Conservation (phyloP, 2,113 vertebrate species). For the Turdus rufiventris region DNA sequence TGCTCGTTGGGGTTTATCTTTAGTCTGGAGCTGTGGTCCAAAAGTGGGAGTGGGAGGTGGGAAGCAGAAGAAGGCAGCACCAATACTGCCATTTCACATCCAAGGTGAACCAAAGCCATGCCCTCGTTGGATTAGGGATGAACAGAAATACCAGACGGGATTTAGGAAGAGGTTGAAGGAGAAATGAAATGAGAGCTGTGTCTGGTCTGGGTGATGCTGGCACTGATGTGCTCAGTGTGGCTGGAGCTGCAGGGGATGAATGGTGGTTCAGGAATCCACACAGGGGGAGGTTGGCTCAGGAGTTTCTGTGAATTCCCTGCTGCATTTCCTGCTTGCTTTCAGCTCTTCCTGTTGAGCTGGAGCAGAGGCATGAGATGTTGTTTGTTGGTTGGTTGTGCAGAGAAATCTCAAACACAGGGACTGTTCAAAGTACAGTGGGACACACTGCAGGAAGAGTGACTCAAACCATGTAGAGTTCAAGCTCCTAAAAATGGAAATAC, state of each 20-base stretch:
- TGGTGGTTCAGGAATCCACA: fast-evolving
- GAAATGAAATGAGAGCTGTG: neutral
- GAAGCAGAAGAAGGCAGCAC: neutral
- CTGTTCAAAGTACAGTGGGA: neutral
- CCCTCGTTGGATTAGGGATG: neutral
- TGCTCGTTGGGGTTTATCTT: neutral
- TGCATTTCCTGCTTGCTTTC: neutral
- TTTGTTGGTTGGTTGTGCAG: neutral
- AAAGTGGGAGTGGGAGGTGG: neutral
- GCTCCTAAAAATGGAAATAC: neutral
- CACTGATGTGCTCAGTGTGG: fast-evolving
- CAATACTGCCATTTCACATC: fast-evolving
- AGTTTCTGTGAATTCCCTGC: neutral
- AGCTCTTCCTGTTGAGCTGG: neutral
- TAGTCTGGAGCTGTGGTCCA: neutral
- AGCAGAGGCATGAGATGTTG: fast-evolving
- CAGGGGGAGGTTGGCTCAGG: neutral
- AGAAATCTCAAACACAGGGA: fast-evolving
- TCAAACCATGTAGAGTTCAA: fast-evolving
- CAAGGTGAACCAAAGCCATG: neutral
- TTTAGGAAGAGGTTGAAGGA: neutral
- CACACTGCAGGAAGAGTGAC: neutral
- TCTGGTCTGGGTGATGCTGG: fast-evolving
- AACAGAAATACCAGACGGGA: neutral
- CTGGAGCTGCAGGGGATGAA: neutral